Evolutionary conservation across 1,140 invertebrate genomes (phyloP), one percentile per base, ranked within the genome.

Genomic region (Nylanderia fulva): DNA sequence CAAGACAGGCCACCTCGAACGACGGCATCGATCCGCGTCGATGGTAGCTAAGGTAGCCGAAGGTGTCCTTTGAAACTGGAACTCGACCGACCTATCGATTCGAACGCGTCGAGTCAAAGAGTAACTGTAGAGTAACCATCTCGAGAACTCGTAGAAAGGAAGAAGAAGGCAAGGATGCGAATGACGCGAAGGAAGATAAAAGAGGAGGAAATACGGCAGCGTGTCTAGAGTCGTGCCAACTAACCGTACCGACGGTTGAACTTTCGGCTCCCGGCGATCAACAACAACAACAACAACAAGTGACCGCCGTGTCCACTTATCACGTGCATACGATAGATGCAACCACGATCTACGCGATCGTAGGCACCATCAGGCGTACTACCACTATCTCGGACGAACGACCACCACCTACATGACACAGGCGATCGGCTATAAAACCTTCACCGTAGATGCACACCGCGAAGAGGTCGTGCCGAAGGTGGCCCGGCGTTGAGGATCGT

Each of bases 381-480:
- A 79, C 60, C 76, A 83, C 84, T n/a, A n/a, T n/a, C n/a, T 60
- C 68, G 24, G 52, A 58, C 79, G 84, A 85, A 64, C 74, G 88
- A 82, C 88, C 88, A 90, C 88, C 88, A 48, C 45, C 45, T 48
- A 48, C 89, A 90, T 82, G 88, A 90, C 88, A 89, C 82, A 76
- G 80, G 1, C 29, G 29, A 33, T 3, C 29, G 29, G 71, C 61
- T 42, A n/a, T n/a, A 36, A 89, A 90, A 87, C 88, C 85, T 89
- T 90, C 88, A 89, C 88, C 88, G 88, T 89, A 89, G 79, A 75
- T 89, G 87, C 88, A 89, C 75, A 89, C 75, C 61, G 82, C 54
- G 90, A 63, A 93, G 91, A 93, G 93, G 93, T 93, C 93, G 93
- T 93, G 93, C 90, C 90, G 93, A 92, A 93, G 92, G 92, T 93